phyloP scores from a whole-genome alignment of 2,888 invertebrate genomes.

The Diloba caeruleocephala region DNA sequence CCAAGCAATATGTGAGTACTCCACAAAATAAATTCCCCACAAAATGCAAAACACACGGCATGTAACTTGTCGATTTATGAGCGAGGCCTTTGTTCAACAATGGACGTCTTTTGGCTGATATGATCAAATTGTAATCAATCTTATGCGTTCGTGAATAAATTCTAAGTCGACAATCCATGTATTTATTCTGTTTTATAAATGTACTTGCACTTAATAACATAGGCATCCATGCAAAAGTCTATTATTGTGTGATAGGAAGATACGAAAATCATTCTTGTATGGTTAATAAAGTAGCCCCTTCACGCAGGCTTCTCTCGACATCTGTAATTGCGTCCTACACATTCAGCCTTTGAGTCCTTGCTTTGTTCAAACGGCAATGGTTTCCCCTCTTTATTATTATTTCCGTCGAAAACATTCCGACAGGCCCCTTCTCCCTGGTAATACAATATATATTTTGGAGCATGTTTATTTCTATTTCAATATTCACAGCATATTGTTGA shows the following conservation, averaged over 20 bases:
- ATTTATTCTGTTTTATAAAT: too few species aligned
- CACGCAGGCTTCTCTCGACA: constrained; percentile 55
- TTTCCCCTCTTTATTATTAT: constrained; percentile 74
- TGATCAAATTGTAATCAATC: too few species aligned
- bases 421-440: constrained; percentile 46
- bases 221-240: too few species aligned
- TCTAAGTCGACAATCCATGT: too few species aligned
- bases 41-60: too few species aligned
- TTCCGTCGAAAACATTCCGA: constrained; percentile 71
- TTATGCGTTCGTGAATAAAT: too few species aligned
- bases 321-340: constrained; percentile 73
- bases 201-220: too few species aligned
- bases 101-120: too few species aligned
- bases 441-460: constrained; percentile 67
- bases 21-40: too few species aligned
- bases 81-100: too few species aligned
- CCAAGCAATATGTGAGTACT: too few species aligned
- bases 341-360: constrained; percentile 71
- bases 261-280: constrained; percentile 22
- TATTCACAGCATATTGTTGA: constrained; percentile 57
- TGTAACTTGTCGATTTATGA: too few species aligned
- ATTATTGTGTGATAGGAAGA: constrained; percentile 6
- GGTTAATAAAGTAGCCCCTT: constrained; percentile 59
- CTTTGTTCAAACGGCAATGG: constrained; percentile 70
- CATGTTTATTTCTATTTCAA: constrained; percentile 63